Evolutionary conservation across 1,140 invertebrate species (phyloP).

Genomic region (Polypedilum pembai): DNA sequence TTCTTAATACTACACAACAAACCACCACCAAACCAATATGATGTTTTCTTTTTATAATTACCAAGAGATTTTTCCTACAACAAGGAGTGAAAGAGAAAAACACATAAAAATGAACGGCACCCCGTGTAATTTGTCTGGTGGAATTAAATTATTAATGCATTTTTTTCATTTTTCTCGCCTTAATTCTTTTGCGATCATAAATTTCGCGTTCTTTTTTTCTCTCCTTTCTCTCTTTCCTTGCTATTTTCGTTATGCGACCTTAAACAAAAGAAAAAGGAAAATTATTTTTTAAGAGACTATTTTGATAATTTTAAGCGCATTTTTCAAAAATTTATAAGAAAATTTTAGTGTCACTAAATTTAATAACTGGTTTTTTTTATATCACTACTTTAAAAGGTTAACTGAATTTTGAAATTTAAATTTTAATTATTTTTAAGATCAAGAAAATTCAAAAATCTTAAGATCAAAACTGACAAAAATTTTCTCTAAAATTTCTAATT

Average conservation of each 20-base stretch:
- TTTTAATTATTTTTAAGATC: too few relatives aligned
- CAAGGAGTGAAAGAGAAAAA: not conserved
- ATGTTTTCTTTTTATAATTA: not conserved
- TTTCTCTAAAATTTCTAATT: too few relatives aligned
- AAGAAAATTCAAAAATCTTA: too few relatives aligned
- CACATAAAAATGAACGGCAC: slow-evolving; percentile 5
- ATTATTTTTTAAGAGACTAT: not conserved
- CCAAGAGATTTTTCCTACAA: slow-evolving; percentile 11
- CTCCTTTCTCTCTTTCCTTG: not conserved
- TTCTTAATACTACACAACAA: not conserved
- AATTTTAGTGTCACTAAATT: too few relatives aligned
- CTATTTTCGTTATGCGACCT: not conserved
- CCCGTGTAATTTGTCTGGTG: slow-evolving; percentile 21
- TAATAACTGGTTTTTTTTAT: too few relatives aligned
- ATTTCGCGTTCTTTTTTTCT: not conserved
- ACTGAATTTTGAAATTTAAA: too few relatives aligned
- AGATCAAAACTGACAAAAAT: too few relatives aligned
- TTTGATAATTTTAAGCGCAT: too few relatives aligned
- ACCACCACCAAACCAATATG: not conserved
- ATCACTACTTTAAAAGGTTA: too few relatives aligned
- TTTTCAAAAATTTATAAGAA: too few relatives aligned
- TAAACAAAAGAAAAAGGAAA: not conserved
- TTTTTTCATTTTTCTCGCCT: slow-evolving; percentile 20
- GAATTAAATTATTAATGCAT: slow-evolving; percentile 29
- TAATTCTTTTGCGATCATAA: slow-evolving; percentile 27